These are phyloP conservation scores for Eremophila alpestris DNA, from an alignment of 2,797 vertebrate genomes.

Conservation along the genomic window DNA sequence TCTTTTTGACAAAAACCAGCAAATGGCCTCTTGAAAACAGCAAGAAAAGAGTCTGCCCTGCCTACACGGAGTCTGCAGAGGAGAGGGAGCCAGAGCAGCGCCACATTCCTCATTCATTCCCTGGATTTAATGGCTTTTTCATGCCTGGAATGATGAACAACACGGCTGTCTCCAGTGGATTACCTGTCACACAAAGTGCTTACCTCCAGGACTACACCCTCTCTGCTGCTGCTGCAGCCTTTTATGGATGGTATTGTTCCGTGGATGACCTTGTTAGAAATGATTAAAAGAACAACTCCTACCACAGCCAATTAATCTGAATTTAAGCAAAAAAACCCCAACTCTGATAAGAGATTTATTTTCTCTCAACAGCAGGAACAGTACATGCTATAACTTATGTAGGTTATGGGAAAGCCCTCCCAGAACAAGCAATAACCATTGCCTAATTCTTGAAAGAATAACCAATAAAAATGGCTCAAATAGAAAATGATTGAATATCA, in stretches of 20 bases:
- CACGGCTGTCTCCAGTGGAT: neutral
- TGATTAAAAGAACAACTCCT: neutral
- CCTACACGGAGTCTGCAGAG: constrained; percentile 23
- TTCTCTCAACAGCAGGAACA: neutral
- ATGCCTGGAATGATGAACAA: constrained; percentile 4
- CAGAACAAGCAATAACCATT: neutral
- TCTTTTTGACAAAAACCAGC: constrained; percentile 71
- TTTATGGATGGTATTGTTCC: neutral
- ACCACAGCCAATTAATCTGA: neutral
- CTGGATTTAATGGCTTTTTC: constrained; percentile 20
- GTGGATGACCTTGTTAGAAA: constrained; percentile 18
- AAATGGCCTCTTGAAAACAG: constrained; percentile 73
- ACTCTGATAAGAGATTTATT: neutral
- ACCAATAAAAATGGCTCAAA: neutral
- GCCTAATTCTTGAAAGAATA: constrained; percentile 14
- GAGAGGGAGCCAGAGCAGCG: constrained; percentile 38
- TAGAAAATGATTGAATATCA: neutral
- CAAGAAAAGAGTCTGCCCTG: constrained; percentile 53
- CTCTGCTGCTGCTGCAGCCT: neutral
- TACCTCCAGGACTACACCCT: constrained; percentile 19
- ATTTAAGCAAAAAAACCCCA: neutral
- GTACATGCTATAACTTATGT: neutral
- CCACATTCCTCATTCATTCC: constrained; percentile 28
- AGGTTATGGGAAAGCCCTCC: neutral
- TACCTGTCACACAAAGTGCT: constrained; percentile 8